A percentile compares a stretch with the other conserved stretches of the same genome.
phyloP scores from a whole-genome alignment of 2,888 invertebrate species.

The Frankliniella fusca region DNA sequence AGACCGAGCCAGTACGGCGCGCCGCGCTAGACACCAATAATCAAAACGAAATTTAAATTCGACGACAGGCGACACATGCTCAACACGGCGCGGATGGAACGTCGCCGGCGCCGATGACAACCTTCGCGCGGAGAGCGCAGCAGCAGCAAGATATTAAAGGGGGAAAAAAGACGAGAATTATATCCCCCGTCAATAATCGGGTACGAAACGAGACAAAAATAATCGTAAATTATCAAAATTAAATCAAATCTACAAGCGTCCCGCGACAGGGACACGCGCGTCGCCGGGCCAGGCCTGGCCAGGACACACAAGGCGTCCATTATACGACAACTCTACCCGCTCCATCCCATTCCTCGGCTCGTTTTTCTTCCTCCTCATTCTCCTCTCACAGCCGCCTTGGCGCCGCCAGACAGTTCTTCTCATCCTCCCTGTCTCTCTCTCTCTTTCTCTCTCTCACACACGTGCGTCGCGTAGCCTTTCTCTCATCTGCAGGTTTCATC shows the following conservation, averaged over 20 bases:
- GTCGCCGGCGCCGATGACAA: no score
- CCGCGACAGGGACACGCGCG: background rate
- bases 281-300: background rate
- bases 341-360: background rate
- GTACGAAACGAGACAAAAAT: background rate
- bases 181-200: background rate
- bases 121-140: background rate
- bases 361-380: background rate
- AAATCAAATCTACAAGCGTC: constrained; percentile 1
- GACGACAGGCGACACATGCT: background rate
- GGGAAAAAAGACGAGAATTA: background rate
- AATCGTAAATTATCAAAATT: constrained; percentile 15
- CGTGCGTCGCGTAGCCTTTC: no score
- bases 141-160: background rate
- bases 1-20: background rate
- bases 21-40: background rate
- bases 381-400: no score
- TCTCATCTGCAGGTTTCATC: no score
- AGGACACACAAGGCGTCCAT: constrained; percentile 17
- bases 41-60: background rate
- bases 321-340: background rate
- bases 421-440: no score
- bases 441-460: no score
- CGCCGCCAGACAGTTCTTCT: no score
- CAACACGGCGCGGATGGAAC: no score